Evolutionary conservation across 2,797 vertebrate genomes (phyloP).

Genomic region (Scolopax bukidnonensis): DNA sequence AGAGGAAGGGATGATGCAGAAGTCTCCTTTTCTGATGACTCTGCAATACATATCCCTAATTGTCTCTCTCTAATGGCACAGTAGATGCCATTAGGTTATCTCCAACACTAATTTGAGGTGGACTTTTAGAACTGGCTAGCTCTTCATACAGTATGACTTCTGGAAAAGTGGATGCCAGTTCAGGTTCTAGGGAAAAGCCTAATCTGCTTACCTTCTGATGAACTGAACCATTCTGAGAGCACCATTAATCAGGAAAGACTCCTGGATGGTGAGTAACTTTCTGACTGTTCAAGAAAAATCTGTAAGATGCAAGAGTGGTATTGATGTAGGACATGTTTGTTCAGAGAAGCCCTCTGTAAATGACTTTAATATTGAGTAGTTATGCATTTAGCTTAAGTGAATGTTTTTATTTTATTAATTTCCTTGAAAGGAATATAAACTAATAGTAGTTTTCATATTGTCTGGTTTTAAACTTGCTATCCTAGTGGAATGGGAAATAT

Average conservation of each 20-base stretch:
- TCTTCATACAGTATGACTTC: conserved; percentile 1
- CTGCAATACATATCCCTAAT: background rate
- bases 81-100: conserved; percentile 27
- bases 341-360: conserved; percentile 50
- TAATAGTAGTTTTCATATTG: conserved; percentile 40
- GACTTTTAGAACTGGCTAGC: conserved; percentile 40
- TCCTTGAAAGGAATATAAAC: conserved; percentile 28
- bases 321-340: conserved; percentile 48
- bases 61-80: conserved; percentile 37
- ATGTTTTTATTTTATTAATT: conserved; percentile 31
- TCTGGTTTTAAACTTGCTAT: conserved; percentile 34
- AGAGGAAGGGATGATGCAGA: conserved; percentile 40
- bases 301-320: conserved; percentile 34
- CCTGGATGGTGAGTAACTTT: conserved; percentile 75
- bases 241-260: conserved; percentile 73
- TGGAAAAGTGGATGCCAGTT: conserved; percentile 41
- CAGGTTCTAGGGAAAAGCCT: conserved; percentile 55
- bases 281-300: conserved; percentile 63
- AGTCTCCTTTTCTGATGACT: conserved; percentile 58
- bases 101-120: conserved; percentile 18
- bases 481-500: conserved; percentile 43
- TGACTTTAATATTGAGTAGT: conserved; percentile 29
- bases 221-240: conserved; percentile 73
- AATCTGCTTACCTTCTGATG: conserved; percentile 67
- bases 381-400: conserved; percentile 9